Percentiles rank a stretch among this genome's conserved stretches.
phyloP scores from a whole-genome alignment of 2,888 invertebrate genomes.

The Sabellastarte sp. region DNA sequence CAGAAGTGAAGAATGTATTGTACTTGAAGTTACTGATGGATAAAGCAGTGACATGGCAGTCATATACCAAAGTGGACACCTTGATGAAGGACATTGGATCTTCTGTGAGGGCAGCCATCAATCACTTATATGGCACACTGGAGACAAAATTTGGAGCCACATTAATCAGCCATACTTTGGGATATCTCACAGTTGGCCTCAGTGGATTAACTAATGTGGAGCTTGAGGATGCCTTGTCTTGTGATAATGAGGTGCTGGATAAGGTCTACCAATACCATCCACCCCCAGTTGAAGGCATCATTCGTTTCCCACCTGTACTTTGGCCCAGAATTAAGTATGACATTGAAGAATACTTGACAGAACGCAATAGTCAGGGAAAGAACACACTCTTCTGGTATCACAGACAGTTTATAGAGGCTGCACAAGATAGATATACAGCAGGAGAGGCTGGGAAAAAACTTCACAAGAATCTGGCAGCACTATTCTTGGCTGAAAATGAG shows the following conservation, averaged over 20 bases:
- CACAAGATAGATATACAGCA: conserved; percentile 34
- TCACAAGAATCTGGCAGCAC: conserved; percentile 30
- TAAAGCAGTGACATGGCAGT: conserved; percentile 44
- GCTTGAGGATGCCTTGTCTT: conserved; percentile 52
- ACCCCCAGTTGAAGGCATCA: conserved; percentile 48
- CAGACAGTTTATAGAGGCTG: conserved; percentile 48
- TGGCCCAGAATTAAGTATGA: conserved; percentile 48
- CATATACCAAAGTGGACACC: conserved; percentile 26
- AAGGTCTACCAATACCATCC: conserved; percentile 51
- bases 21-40: conserved; percentile 49
- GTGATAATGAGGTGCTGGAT: conserved; percentile 39
- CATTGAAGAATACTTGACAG: conserved; percentile 47
- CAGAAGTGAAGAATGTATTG: conserved; percentile 45
- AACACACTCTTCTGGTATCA: conserved; percentile 52
- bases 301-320: conserved; percentile 47
- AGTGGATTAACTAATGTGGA: conserved; percentile 50
- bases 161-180: conserved; percentile 39
- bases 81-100: conserved; percentile 30
- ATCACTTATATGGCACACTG: conserved; percentile 40
- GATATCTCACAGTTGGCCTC: conserved; percentile 44
- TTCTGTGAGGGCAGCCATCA: conserved; percentile 41
- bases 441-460: conserved; percentile 31
- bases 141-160: conserved; percentile 45
- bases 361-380: conserved; percentile 44
- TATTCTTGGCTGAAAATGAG: conserved; percentile 11